A percentile compares a stretch with the other conserved stretches of the same genome.
Conservation (phyloP, 2,888 invertebrate genomes). For the Philhelius pedissequus region DNA sequence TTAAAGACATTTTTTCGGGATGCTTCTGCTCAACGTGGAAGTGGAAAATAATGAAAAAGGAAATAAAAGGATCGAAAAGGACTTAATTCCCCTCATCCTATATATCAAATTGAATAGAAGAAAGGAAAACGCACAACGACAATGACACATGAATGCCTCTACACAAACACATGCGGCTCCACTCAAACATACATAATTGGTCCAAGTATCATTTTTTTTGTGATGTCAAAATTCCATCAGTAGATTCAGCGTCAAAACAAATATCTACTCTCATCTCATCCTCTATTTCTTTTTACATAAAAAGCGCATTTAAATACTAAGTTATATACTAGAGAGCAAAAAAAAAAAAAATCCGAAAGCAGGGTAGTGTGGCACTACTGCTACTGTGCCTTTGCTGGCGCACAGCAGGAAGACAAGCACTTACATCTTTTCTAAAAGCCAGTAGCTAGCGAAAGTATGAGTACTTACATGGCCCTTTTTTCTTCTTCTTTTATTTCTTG, state of each 20-base stretch:
- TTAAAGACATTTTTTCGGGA: not conserved
- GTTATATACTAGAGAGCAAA: not conserved
- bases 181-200: not conserved
- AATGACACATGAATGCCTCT: not conserved
- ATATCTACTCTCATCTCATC: not conserved
- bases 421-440: constrained; percentile 26
- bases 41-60: not conserved
- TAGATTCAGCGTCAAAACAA: constrained; percentile 21
- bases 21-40: not conserved
- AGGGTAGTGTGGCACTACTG: constrained; percentile 13
- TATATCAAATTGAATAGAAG: not conserved
- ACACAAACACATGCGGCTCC: not conserved
- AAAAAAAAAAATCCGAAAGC: not conserved
- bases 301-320: not conserved
- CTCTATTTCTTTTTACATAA: not conserved
- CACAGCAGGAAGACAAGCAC: constrained; percentile 18
- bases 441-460: not conserved
- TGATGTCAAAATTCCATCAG: constrained; percentile 27
- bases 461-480: constrained; percentile 1
- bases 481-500: not conserved
- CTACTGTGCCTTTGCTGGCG: not conserved
- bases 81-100: constrained; percentile 2
- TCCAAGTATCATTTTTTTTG: not conserved
- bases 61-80: not conserved
- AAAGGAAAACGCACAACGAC: not conserved